Base-by-base conservation (phyloP, 1,140 invertebrate genomes). In the Scaptomyza montana region DNA sequence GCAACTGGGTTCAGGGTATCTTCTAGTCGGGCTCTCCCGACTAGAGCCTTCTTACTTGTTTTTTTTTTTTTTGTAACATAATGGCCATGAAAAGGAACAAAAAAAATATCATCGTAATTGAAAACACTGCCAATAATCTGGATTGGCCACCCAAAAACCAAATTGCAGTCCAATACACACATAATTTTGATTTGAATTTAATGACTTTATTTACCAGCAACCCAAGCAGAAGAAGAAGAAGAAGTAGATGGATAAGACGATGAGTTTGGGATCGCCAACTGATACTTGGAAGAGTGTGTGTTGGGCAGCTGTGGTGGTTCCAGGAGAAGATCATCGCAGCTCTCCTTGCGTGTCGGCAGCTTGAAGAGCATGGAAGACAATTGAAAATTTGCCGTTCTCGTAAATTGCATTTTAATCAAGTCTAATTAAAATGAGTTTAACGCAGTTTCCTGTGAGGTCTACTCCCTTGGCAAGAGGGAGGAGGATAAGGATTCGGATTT, bases 101-200 rank as follows among this genome's bases (percentile, higher is more conserved):
- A 10, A 71, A 74, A 76, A 3, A 30, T 6, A 2, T 36, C 59
- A 49, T n/a, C 39, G 68, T 81, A 87, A 86, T 87, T 87, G 82
- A 87, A 79, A 78, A 67, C 57, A 57, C 57, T 30, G 56, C 56
- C 33, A 59, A 74, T 64, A 36, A 30, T 59, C 56, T 73, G 54
- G 28, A 25, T 67, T 65, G 77, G 64, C 85, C 84, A 89, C 84
- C 84, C 84, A 89, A 89, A 89, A 84, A 67, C 43, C 65, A 89
- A 89, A 89, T 89, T 89, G 77, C 77, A 72, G 56, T 3, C n/a
- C 39, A 12, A 43, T 43, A n/a, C 39, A 43, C 39, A 43, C 80
- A 80, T 89, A 70, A 89, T 89, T 84, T 89, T 89, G 84, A 89
- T 89, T 87, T 78, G 73, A 89, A 80, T 89, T 89, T 89, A 89